A percentile compares a stretch with the other conserved stretches of the same genome.
Evolutionary conservation across 1,140 invertebrate species (phyloP).

Genomic region (Nymphalis io): DNA sequence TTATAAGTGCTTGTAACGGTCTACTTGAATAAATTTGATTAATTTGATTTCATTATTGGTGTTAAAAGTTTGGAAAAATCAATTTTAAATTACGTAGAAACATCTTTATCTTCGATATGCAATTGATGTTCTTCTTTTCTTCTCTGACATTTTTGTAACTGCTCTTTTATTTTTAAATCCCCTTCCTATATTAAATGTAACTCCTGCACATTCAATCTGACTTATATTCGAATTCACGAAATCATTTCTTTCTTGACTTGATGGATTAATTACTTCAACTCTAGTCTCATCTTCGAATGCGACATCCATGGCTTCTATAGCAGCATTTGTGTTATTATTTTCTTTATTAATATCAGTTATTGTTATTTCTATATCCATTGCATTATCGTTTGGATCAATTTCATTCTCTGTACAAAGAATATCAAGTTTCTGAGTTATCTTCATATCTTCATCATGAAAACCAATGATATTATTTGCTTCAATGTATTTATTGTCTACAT

Average conservation of each 20-base stretch:
- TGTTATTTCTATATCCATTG: constrained; percentile 3
- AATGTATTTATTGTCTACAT: not conserved
- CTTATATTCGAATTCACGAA: not conserved
- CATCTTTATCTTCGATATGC: constrained; percentile 16
- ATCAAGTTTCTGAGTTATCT: not conserved
- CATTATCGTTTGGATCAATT: not conserved
- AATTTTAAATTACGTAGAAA: not conserved
- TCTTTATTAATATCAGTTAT: not conserved
- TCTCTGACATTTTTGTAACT: not conserved
- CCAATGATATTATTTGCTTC: not conserved
- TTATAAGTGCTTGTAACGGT: too few relatives aligned
- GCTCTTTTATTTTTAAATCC: constrained; percentile 1
- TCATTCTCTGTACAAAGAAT: too few relatives aligned
- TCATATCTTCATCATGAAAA: not conserved
- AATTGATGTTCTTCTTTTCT: constrained; percentile 18
- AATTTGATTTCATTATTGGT: not conserved
- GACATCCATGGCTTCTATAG: constrained; percentile 26
- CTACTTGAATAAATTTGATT: too few relatives aligned
- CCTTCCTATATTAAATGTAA: constrained; percentile 15
- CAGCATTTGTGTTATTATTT: not conserved
- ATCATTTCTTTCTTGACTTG: not conserved
- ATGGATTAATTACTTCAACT: not conserved
- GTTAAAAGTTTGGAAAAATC: too few relatives aligned
- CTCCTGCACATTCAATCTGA: not conserved
- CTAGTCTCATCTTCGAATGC: not conserved